Evolutionary conservation across 2,888 invertebrate species (phyloP), one percentile per base, ranked within the genome.

Genomic region (Thera obeliscata): DNA sequence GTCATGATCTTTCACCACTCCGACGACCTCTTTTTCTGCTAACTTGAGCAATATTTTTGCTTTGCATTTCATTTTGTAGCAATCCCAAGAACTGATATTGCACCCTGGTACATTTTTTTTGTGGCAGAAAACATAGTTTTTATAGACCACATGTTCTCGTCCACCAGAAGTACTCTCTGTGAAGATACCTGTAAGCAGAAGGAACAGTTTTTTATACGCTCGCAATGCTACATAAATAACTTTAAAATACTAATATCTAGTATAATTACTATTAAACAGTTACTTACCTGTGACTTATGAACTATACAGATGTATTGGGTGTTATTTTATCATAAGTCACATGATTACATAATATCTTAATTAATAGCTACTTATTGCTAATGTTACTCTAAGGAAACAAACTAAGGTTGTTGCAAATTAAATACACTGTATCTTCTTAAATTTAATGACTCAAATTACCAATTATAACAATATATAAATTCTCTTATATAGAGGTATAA

Each of bases 81-180:
- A 63, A n/a, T 41, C n/a, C 63, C 63, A 63, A 8, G 11, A 56
- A 12, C 63, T 63, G 33, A 63, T 63, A 43, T 56, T 63, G 22
- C 38, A 57, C 11, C 41, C 56, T 41, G 50, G 56, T 35, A 56
- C 35, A 4, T 57, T 50, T 49, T 56, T 63, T 11, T 49, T 63
- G 41, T 56, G 49, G 22, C 63, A 50, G 50, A 49, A 63, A 1
- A 57, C n/a, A 50, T 63, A 43, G 38, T 63, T 56, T 49, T 57
- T 38, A 41, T 63, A 63, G 3, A 58, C 11, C 52, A 64, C 58
- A 8, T 58, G 52, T 43, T 64, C 54, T 58, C 22, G 50, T 57
- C 49, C 63, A 6, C 41, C 41, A 33, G n/a, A 41, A 50, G 41
- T 50, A 38, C 6, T 56, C 5, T 36, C 35, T 4, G 41, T 56